phyloP scores from a whole-genome alignment of 2,888 invertebrate species.

The Sphinx pinastri region DNA sequence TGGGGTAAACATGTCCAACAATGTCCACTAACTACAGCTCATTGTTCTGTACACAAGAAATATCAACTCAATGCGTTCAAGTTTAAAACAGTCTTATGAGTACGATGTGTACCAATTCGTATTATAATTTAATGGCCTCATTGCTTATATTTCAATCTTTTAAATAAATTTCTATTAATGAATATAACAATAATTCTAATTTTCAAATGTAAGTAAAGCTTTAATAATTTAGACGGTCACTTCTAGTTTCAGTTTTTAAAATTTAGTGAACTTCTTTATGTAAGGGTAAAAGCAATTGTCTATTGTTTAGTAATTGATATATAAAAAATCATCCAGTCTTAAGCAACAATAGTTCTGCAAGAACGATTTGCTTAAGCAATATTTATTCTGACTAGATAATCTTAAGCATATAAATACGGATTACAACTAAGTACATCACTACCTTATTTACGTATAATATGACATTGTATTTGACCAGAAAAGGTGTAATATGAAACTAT shows the following conservation, averaged over 20 bases:
- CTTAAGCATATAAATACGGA: constrained; percentile 26
- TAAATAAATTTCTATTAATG: background rate
- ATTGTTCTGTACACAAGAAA: background rate
- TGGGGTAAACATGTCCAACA: background rate
- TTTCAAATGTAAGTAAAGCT: background rate
- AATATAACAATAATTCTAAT: background rate
- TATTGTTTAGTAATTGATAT: constrained; percentile 23
- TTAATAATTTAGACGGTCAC: constrained; percentile 1
- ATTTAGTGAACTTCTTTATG: background rate
- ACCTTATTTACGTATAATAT: constrained; percentile 5
- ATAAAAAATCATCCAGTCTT: constrained; percentile 35
- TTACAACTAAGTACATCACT: constrained; percentile 6
- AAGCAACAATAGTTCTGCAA: constrained; percentile 31
- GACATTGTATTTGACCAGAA: constrained; percentile 13
- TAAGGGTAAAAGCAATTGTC: background rate
- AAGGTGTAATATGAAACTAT: constrained; percentile 15
- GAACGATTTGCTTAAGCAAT: constrained; percentile 35
- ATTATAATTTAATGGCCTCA: constrained; percentile 13
- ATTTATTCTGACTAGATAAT: constrained; percentile 52
- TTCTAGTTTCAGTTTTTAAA: background rate
- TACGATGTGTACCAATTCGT: background rate
- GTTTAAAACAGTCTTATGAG: constrained; percentile 11
- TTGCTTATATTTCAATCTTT: background rate
- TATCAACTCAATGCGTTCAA: background rate
- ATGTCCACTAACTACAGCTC: background rate